These are phyloP conservation scores for Macrophya alboannulata DNA, from an alignment of 2,888 invertebrate species.

Conservation along the genomic window DNA sequence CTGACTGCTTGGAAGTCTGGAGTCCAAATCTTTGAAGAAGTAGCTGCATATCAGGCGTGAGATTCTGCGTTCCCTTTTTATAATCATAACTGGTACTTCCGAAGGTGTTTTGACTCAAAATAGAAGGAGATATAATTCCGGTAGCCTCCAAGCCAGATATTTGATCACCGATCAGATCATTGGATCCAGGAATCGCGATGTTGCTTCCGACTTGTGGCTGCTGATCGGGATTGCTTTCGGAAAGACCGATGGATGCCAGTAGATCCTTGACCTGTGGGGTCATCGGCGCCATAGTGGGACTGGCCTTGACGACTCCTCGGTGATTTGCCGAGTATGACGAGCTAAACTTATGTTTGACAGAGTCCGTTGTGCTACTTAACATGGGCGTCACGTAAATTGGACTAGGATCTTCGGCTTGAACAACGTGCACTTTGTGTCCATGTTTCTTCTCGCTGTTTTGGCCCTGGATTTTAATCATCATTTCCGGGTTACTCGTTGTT, in stretches of 20 bases:
- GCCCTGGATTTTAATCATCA: slow-evolving; percentile 46
- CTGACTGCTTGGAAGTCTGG: slow-evolving; percentile 64
- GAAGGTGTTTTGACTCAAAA: slow-evolving; percentile 70
- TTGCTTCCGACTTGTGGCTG: slow-evolving; percentile 26
- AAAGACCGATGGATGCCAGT: slow-evolving; percentile 79
- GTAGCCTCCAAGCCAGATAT: slow-evolving; percentile 36
- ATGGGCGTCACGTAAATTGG: slow-evolving; percentile 72
- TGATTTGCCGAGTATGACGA: slow-evolving; percentile 63
- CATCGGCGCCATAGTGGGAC: slow-evolving; percentile 69
- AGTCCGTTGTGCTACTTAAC: slow-evolving; percentile 59
- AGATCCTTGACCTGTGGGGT: slow-evolving; percentile 77
- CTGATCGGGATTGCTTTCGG: slow-evolving; percentile 2
- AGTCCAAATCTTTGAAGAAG: slow-evolving; percentile 76
- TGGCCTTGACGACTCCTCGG: slow-evolving; percentile 60
- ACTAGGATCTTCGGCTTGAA: slow-evolving; percentile 57
- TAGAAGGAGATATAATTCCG: slow-evolving; percentile 61
- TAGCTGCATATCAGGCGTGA: slow-evolving; percentile 75
- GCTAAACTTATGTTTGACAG: slow-evolving; percentile 61
- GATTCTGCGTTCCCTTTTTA: slow-evolving; percentile 72
- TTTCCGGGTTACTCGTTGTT: slow-evolving; percentile 55
- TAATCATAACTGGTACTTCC: slow-evolving; percentile 65
- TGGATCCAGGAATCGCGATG: background rate
- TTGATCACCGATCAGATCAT: background rate
- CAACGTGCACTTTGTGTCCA: slow-evolving; percentile 38
- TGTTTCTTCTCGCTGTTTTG: slow-evolving; percentile 56